Conservation (phyloP, 2,113 vertebrate genomes). For the Cephalopholis sonnerati region DNA sequence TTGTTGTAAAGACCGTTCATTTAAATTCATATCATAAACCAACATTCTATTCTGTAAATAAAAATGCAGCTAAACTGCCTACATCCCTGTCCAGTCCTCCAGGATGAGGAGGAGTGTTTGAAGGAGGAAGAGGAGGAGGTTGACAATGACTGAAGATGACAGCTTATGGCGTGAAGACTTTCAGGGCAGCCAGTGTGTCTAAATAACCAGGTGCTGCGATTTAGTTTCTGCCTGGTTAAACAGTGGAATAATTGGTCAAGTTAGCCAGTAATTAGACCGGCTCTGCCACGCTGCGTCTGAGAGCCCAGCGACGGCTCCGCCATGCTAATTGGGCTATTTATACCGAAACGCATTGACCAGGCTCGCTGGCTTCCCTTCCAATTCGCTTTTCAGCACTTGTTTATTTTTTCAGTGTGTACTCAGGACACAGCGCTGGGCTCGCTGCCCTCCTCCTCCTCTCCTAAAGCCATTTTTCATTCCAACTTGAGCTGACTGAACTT, state of each 20-base stretch:
- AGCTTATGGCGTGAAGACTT: slow-evolving; percentile 63
- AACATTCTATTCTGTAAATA: too few species aligned
- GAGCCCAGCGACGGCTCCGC: slow-evolving; percentile 47
- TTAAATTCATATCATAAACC: not conserved
- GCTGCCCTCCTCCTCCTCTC: slow-evolving; percentile 21
- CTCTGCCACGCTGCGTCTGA: slow-evolving; percentile 66
- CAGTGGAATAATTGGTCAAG: slow-evolving; percentile 79
- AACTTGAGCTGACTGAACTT: slow-evolving; percentile 57
- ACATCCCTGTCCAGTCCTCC: not conserved
- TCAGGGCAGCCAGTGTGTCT: slow-evolving; percentile 66
- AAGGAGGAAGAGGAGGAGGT: slow-evolving; percentile 30
- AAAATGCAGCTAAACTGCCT: not conserved
- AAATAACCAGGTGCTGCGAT: slow-evolving; percentile 76
- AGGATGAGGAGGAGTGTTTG: not conserved
- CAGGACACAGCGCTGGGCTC: slow-evolving; percentile 44
- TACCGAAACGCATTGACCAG: slow-evolving; percentile 71
- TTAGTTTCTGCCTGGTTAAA: slow-evolving; percentile 79
- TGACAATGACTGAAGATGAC: slow-evolving; percentile 75
- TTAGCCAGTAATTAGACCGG: slow-evolving; percentile 78
- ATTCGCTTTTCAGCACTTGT: slow-evolving; percentile 65
- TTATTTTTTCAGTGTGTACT: slow-evolving; percentile 61
- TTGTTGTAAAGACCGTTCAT: not conserved
- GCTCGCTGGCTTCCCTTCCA: slow-evolving; percentile 62
- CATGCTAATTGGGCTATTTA: slow-evolving; percentile 82
- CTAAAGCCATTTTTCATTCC: slow-evolving; percentile 61